A percentile compares a stretch with the other conserved stretches of the same genome.
These are phyloP conservation scores for Hassar affinis DNA, from an alignment of 2,113 vertebrate genomes.

Conservation along the genomic window DNA sequence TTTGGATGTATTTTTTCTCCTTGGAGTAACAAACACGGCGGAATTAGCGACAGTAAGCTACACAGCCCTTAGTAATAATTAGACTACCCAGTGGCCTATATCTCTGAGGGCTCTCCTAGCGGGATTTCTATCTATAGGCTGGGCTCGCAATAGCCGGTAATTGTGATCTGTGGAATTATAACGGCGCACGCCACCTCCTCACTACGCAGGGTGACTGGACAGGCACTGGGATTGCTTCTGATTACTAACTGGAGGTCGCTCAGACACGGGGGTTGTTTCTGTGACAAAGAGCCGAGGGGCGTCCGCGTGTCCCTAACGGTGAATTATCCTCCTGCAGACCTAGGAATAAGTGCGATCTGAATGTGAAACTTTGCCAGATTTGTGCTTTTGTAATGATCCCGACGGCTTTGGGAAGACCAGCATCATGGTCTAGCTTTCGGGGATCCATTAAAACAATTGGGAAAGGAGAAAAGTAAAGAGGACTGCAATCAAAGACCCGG, in stretches of 20 bases:
- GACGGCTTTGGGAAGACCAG: constrained; percentile 16
- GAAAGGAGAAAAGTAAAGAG: constrained; percentile 29
- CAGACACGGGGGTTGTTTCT: background rate
- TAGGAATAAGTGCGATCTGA: no score
- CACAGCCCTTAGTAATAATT: background rate
- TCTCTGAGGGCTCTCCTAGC: background rate
- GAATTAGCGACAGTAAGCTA: background rate
- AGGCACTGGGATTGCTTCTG: background rate
- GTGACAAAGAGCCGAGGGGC: constrained; percentile 5
- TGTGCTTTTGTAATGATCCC: constrained; percentile 23
- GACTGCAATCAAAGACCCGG: constrained; percentile 19
- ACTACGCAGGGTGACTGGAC: background rate
- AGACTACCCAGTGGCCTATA: constrained; percentile 15
- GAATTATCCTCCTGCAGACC: no score
- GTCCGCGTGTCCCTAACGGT: constrained; percentile 8
- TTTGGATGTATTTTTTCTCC: constrained; percentile 4
- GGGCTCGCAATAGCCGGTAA: constrained; percentile 28
- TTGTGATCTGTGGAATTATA: constrained; percentile 15
- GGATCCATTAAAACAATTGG: constrained; percentile 19
- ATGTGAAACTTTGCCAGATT: no score
- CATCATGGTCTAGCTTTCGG: constrained; percentile 32
- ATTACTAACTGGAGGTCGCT: background rate
- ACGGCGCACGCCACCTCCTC: constrained; percentile 34
- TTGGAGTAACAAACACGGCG: background rate
- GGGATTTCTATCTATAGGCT: background rate